These are phyloP conservation scores for Oreonectes daqikongensis DNA, from an alignment of 2,797 vertebrate species.

Conservation along the genomic window DNA sequence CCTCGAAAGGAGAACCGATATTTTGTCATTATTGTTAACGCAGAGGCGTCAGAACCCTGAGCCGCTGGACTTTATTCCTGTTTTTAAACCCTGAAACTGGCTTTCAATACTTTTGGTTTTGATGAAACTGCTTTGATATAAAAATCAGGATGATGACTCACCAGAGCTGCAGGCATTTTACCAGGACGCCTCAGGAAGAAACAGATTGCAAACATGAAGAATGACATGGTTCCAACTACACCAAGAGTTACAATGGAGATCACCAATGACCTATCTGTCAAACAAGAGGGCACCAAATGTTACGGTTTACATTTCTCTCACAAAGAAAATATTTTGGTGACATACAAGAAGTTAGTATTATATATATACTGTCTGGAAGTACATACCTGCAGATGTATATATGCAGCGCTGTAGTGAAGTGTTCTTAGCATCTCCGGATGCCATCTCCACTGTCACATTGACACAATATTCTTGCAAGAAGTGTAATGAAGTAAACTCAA, in stretches of 20 bases:
- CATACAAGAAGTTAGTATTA: neutral
- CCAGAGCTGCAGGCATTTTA: constrained; percentile 73
- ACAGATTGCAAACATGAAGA: constrained; percentile 45
- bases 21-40: neutral
- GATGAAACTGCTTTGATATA: neutral
- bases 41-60: neutral
- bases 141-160: constrained; percentile 56
- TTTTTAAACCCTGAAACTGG: constrained; percentile 32
- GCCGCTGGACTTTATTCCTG: constrained; percentile 12
- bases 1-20: constrained; percentile 33
- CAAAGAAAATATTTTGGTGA: neutral
- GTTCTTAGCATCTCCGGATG: neutral
- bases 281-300: neutral
- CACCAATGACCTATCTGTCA: constrained; percentile 12
- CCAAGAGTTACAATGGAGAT: constrained; percentile 25
- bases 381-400: constrained; percentile 68
- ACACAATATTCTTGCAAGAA: constrained; percentile 72
- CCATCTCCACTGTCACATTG: constrained; percentile 56
- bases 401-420: constrained; percentile 65
- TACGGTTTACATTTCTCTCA: neutral
- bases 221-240: constrained; percentile 33
- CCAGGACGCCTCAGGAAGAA: constrained; percentile 69
- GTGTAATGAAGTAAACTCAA: constrained; percentile 62
- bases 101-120: constrained; percentile 16
- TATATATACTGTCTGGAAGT: neutral